A percentile compares a stretch with the other conserved stretches of the same genome.
Evolutionary conservation across 2,888 invertebrate genomes (phyloP).

Genomic region (Folsomia candida): DNA sequence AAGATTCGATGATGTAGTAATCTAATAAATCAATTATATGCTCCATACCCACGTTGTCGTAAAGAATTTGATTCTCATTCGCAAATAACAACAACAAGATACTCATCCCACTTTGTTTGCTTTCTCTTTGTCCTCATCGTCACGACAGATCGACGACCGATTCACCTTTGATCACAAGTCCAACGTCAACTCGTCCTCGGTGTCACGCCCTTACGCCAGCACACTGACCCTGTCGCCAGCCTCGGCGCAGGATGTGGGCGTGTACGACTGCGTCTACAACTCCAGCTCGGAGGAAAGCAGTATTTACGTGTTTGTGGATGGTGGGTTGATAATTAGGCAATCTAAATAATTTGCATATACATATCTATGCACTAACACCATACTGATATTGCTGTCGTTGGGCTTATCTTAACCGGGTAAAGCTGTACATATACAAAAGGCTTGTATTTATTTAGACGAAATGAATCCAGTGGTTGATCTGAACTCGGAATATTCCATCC

Average conservation of each 20-base stretch:
- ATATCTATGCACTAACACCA: no score
- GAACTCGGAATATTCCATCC: neutral
- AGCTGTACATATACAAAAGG: no score
- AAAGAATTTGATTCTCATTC: no score
- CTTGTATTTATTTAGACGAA: neutral
- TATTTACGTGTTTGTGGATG: slow-evolving; percentile 18
- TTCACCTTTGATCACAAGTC: neutral
- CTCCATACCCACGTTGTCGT: no score
- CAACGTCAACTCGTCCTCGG: neutral
- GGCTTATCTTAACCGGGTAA: no score
- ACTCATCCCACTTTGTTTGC: no score
- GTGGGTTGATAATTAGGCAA: slow-evolving; percentile 7
- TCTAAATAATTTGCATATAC: no score
- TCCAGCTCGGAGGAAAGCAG: neutral
- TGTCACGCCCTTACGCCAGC: slow-evolving; percentile 7
- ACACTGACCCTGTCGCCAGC: slow-evolving; percentile 17
- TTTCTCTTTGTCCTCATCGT: no score
- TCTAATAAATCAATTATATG: slow-evolving; percentile 2
- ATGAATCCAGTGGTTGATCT: neutral
- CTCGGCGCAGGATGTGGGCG: slow-evolving; percentile 8
- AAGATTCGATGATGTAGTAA: no score
- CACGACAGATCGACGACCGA: neutral
- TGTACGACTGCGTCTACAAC: slow-evolving; percentile 18
- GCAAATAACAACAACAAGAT: no score
- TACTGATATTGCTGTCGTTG: no score